Evolutionary conservation across 1,140 invertebrate genomes (phyloP), one percentile per base, ranked within the genome.

Genomic region (Gryllus bimaculatus): DNA sequence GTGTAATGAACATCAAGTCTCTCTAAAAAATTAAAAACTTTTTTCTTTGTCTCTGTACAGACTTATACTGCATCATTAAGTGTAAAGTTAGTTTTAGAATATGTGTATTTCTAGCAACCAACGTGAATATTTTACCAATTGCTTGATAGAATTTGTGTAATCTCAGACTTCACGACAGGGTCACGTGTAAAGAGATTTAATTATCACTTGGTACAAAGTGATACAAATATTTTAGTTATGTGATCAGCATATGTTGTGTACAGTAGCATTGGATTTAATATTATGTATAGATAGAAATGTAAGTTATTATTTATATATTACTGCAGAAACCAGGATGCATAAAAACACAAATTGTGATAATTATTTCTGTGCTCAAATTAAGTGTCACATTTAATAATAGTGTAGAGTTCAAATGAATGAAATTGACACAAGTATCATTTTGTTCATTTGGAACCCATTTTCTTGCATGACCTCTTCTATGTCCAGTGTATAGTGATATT

Each of bases 211-310:
- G 54, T 66, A 18, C 18, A 66, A 13, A 66, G 54, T 13, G 54
- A 66, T 7, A 66, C 10, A 66, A 66, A 66, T 10, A 66, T 66
- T 66, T 66, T 66, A 66, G 18, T 66, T 66, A 18, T 66, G 18
- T 66, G 54, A 18, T 66, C 54, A 66, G 54, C 54, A 66, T 66
- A 66, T 66, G 54, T 66, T 66, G 54, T 66, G 54, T 66, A 66
- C 54, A 66, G 54, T 66, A 66, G 54, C 54, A 66, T 66, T 66
- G 10, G 18, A 66, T 10, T 66, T 18, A 66, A 66, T 66, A 66
- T 66, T 10, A 66, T 66, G 54, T 66, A 66, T 66, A 66, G 54
- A 13, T 66, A 66, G 54, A 10, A 66, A 10, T 66, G 18, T 66
- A 66, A 66, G 54, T 66, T 66, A 66, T 66, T 66, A 66, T 66